Base-by-base conservation (phyloP, 2,797 vertebrate genomes). In the Florisuga fusca region DNA sequence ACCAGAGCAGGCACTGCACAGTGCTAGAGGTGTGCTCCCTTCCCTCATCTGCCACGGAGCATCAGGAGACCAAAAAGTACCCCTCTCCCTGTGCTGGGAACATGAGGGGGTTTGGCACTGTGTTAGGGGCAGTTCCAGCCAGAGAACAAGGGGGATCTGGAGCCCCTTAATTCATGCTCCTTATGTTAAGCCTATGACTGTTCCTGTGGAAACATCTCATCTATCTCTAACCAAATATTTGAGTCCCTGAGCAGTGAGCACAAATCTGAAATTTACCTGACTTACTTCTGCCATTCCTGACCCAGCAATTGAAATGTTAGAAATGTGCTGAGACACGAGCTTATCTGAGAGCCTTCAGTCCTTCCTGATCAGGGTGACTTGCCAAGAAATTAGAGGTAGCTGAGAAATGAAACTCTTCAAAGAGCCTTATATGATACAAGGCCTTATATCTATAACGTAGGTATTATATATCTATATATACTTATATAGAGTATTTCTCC, bases 1-100 rank as follows among this genome's bases (percentile, higher is more conserved):
- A 12, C 11, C 22, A 2, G 38, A 41, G 58, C 33, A 72, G 59
- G 29, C 23, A 12, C 46, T 8, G 14, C 3, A 1, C 22, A 29
- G 53, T 38, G 34, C 54, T 54, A 50, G 66, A 45, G 31, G 34
- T 0, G 0, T 6, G 1, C 59, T 34, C 2, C 0, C 41, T 25
- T 61, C 58, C 72, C 26, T 55, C 58, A 26, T 6, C 67, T 73
- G 48, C 11, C 27, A 26, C 3, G 33, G 59, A 46, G 53, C 31
- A 66, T 17, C 43, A 51, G 25, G 54, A 61, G 10, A 57, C 13
- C 23, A 45, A 72, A 66, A 67, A 72, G 25, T 29, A 45, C 34
- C 20, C 61, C 27, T 67, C 61, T 10, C 48, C 34, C 31, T 20
- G 12, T 15, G 29, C 73, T 46, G n/a, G 43, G 62, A 34, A 66